Percentiles rank a stretch among this genome's conserved stretches.
Conservation (phyloP, 1,140 invertebrate genomes). For the Ladona fulva region DNA sequence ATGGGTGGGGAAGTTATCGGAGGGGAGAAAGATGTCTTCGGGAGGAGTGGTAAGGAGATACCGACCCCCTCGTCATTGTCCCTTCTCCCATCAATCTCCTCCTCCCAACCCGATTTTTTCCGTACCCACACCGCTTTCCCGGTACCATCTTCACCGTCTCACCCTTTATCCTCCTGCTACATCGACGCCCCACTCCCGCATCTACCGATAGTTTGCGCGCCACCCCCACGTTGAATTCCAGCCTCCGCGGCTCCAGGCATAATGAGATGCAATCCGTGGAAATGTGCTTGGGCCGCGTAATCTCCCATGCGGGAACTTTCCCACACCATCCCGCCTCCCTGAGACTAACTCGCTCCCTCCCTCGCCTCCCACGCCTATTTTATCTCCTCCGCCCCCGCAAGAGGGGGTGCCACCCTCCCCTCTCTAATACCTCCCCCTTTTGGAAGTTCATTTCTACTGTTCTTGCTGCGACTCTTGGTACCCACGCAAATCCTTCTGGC, state of each 20-base stretch:
- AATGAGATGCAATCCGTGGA: constrained; percentile 8
- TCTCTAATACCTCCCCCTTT: not conserved
- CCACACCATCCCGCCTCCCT: not conserved
- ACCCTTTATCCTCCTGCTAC: no score
- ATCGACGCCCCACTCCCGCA: no score
- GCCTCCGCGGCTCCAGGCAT: not conserved
- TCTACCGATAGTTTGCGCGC: not conserved
- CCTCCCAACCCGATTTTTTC: not conserved
- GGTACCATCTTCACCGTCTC: not conserved
- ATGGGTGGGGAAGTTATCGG: not conserved
- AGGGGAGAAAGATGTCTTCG: not conserved
- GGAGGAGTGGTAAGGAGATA: not conserved
- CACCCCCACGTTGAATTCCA: not conserved
- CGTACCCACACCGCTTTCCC: not conserved
- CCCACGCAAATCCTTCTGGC: not conserved
- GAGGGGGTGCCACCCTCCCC: not conserved
- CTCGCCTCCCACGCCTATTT: not conserved
- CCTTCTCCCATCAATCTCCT: not conserved
- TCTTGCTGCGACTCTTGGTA: not conserved
- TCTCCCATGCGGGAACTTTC: not conserved
- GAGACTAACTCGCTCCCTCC: not conserved
- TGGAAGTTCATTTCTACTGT: not conserved
- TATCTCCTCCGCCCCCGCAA: not conserved
- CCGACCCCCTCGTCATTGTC: not conserved
- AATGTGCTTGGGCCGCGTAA: not conserved